Evolutionary conservation across 2,797 vertebrate species (phyloP), one percentile per base, ranked within the genome.

Genomic region (Spondyliosoma cantharus): DNA sequence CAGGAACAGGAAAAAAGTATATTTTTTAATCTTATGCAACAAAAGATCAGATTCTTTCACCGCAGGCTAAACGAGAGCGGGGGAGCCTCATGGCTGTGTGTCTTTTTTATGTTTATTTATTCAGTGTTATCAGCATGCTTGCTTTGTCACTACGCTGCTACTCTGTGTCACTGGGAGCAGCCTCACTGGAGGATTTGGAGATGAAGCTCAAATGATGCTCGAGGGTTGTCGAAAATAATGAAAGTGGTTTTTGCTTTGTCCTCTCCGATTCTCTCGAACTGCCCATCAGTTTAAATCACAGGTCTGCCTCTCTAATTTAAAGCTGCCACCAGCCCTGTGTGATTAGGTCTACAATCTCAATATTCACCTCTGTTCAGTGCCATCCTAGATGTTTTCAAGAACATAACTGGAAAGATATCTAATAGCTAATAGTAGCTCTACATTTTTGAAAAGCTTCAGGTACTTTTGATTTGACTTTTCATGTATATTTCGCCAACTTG

Each of bases 21-120:
- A 82, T 90, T 92, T 92, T 93, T 90, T 89, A 89, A 87, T 78
- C 74, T 88, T 91, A 91, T 91, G 90, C 91, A 93, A 91, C 71
- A 70, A 78, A 32, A 62, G 56, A 65, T 88, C 74, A 16, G 57
- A 85, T 84, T 82, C 42, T 81, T 83, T 89, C 73, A 84, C 71
- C 74, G 75, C 72, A 68, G 69, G 56, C 59, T 76, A n/a, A 85
- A 64, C 37, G 64, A 84, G 64, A 29, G 67, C 45, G 22, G 52
- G 48, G 50, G 32, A 42, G 68, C 48, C 20, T 75, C 65, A 22
- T 27, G 64, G 81, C 43, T 74, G 70, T 82, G 15, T 84, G 48
- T 82, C 19, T 82, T 71, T 74, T 79, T 82, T 66, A 71, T 84
- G 46, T 89, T 90, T 83, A 88, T 89, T 86, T 92, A 88, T 90